Percentiles rank a stretch among this genome's conserved stretches.
These are phyloP conservation scores for Trichogramma evanescens DNA, from an alignment of 2,888 invertebrate species.

Conservation along the genomic window DNA sequence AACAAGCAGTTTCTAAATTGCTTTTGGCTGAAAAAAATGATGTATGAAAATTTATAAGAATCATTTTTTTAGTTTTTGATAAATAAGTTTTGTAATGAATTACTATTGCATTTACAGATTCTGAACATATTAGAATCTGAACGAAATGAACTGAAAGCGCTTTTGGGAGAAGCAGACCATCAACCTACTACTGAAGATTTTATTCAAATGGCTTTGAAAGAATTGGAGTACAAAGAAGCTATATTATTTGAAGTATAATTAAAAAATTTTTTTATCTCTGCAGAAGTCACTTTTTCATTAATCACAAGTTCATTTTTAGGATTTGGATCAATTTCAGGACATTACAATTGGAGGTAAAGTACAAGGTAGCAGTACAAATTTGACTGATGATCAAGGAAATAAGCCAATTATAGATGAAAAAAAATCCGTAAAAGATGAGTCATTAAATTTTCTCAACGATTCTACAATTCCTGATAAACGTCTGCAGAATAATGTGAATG, in stretches of 20 bases:
- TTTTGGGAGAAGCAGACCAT: conserved; percentile 58
- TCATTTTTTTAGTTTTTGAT: not conserved
- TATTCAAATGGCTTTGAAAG: conserved; percentile 73
- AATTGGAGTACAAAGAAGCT: conserved; percentile 54
- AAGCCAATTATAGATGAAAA: not conserved
- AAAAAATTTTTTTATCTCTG: no score
- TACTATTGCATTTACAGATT: conserved; percentile 47
- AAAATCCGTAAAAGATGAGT: not conserved
- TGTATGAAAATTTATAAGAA: conserved; percentile 44
- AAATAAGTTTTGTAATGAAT: conserved; percentile 8
- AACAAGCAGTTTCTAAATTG: conserved; percentile 67
- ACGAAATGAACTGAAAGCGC: conserved; percentile 52
- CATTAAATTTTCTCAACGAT: not conserved
- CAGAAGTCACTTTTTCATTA: no score
- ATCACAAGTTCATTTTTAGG: no score
- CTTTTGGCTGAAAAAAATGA: conserved; percentile 65
- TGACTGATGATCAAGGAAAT: not conserved
- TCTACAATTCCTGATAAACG: not conserved
- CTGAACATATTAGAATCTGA: conserved; percentile 69
- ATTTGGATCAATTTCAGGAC: not conserved
- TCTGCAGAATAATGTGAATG: conserved; percentile 5
- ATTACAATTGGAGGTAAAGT: no score
- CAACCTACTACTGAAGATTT: conserved; percentile 74
- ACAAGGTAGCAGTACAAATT: not conserved
- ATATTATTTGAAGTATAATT: conserved; percentile 10